phyloP scores from a whole-genome alignment of 2,113 vertebrate species.

The Neotragus pygmaeus region DNA sequence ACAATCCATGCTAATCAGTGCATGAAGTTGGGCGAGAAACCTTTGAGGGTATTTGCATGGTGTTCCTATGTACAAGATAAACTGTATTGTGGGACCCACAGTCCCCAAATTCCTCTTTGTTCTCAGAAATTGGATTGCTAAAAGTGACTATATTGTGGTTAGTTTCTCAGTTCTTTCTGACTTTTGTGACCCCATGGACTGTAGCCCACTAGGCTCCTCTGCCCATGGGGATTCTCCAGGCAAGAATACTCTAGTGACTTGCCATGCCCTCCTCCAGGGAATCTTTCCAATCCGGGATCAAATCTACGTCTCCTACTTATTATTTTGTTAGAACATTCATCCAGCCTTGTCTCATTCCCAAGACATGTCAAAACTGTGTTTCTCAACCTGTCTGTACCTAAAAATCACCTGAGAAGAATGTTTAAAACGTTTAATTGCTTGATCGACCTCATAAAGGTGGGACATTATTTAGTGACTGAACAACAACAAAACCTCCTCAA shows the following conservation, averaged over 20 bases:
- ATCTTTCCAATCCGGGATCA: too few relatives aligned
- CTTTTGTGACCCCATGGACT: not conserved
- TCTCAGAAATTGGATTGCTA: not conserved
- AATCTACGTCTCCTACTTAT: too few relatives aligned
- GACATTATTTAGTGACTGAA: not conserved
- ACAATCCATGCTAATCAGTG: not conserved
- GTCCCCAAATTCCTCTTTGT: not conserved
- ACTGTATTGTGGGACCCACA: fast-evolving
- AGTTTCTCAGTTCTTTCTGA: not conserved
- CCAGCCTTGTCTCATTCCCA: too few relatives aligned
- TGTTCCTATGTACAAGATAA: not conserved
- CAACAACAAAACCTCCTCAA: not conserved
- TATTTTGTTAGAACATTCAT: too few relatives aligned
- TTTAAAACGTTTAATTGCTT: not conserved
- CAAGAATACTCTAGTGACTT: not conserved
- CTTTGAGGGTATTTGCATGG: not conserved
- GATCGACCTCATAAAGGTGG: not conserved
- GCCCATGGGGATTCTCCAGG: not conserved
- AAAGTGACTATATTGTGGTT: not conserved
- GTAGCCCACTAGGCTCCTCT: not conserved
- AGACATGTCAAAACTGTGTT: too few relatives aligned
- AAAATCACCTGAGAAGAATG: not conserved
- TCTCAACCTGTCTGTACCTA: not conserved
- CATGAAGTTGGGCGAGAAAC: not conserved
- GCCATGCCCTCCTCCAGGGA: too few relatives aligned